Conservation (phyloP, 2,113 vertebrate species). For the Oryctolagus cuniculus region DNA sequence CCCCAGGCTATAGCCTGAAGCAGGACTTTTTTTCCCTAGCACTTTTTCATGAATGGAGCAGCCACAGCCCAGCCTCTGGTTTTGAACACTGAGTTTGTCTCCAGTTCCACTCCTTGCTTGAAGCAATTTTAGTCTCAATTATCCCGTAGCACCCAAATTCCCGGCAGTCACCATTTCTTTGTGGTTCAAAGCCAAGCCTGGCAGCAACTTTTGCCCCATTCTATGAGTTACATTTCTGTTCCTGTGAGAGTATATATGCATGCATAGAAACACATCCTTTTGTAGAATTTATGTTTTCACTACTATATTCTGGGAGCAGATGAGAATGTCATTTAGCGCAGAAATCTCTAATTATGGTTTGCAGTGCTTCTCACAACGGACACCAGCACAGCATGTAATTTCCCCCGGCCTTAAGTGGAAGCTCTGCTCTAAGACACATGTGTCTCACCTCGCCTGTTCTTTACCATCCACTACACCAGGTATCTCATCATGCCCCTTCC, state of each 20-base stretch:
- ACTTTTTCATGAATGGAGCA: conserved; percentile 35
- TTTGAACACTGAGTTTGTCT: background rate
- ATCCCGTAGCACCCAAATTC: background rate
- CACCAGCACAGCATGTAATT: background rate
- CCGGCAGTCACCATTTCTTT: background rate
- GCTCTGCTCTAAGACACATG: background rate
- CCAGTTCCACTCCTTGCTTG: background rate
- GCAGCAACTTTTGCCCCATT: background rate
- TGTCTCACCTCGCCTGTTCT: background rate
- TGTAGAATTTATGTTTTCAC: background rate
- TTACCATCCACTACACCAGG: background rate
- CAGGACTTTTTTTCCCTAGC: background rate
- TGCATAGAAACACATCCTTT: background rate
- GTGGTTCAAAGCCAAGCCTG: background rate
- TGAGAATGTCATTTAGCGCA: background rate
- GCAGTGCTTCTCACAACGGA: background rate
- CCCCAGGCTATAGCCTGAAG: background rate
- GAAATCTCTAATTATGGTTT: background rate
- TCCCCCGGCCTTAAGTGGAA: background rate
- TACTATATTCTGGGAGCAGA: background rate
- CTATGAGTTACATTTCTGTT: conserved; percentile 5
- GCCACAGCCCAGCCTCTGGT: background rate
- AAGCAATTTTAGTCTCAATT: background rate
- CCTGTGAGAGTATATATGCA: background rate
- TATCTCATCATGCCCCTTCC: background rate